phyloP scores from a whole-genome alignment of 1,140 invertebrate species.

The Schlechtendalia chinensis region DNA sequence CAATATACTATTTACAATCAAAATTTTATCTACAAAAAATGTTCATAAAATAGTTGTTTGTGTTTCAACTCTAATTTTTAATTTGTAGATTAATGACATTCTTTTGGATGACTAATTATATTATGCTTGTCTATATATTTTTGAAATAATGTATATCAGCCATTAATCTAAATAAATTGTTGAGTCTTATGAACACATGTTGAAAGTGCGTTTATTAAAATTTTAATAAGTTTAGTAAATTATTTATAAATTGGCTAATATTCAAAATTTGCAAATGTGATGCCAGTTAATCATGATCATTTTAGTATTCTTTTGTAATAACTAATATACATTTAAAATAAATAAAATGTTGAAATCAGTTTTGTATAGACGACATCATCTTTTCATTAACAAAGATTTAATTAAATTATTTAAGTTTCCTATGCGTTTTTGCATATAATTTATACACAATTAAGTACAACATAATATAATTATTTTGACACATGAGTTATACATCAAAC shows the following conservation, averaged over 20 bases:
- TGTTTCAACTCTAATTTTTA: too few relatives aligned
- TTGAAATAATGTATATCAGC: too few relatives aligned
- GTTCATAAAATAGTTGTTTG: too few relatives aligned
- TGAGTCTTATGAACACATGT: not conserved
- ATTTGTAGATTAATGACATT: too few relatives aligned
- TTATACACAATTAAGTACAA: not conserved
- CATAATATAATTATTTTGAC: not conserved
- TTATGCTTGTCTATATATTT: too few relatives aligned
- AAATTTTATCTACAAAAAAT: too few relatives aligned
- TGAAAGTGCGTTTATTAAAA: not conserved
- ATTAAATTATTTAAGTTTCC: not conserved
- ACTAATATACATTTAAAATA: not conserved
- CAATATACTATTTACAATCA: too few relatives aligned
- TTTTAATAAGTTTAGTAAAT: not conserved
- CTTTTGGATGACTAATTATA: too few relatives aligned
- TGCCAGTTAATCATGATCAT: not conserved
- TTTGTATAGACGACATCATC: not conserved
- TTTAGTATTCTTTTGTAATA: not conserved
- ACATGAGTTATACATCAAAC: not conserved
- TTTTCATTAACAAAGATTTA: not conserved
- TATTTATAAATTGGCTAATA: conserved; percentile 1
- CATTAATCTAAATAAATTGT: too few relatives aligned
- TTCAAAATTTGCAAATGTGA: not conserved
- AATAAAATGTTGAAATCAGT: not conserved
- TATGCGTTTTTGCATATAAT: not conserved